Evolutionary conservation across 2,113 vertebrate genomes (phyloP).

Genomic region (Microtus pennsylvanicus): DNA sequence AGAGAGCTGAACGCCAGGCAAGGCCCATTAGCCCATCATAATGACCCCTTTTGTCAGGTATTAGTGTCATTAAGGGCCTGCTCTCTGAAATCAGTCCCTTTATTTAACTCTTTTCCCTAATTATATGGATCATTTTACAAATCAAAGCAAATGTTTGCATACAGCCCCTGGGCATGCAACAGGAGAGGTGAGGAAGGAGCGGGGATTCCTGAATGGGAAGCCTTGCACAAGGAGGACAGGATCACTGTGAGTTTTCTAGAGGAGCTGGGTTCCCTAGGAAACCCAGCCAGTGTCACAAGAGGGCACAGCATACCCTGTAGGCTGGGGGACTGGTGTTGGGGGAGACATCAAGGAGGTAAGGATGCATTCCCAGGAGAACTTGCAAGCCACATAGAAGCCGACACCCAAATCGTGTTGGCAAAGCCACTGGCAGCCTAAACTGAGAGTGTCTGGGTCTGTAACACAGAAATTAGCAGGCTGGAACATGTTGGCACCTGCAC

Average conservation of each 20-base stretch:
- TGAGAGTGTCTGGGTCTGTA: background rate
- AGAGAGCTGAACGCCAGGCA: constrained; percentile 85
- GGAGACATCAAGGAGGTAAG: background rate
- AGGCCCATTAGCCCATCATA: constrained; percentile 87
- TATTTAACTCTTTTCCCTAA: constrained; percentile 79
- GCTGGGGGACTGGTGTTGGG: background rate
- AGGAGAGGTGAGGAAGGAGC: constrained; percentile 23
- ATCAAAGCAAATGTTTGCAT: constrained; percentile 58
- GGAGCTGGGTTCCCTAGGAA: background rate
- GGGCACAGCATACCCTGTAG: fast-evolving
- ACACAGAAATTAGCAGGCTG: background rate
- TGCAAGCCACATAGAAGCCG: background rate
- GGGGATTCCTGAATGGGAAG: background rate
- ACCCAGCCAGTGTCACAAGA: background rate
- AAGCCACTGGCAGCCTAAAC: background rate
- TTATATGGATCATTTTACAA: constrained; percentile 75
- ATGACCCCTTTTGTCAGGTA: constrained; percentile 87
- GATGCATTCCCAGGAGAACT: background rate
- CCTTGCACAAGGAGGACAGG: background rate
- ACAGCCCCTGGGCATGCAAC: constrained; percentile 12
- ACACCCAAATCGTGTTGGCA: background rate
- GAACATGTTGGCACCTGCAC: background rate
- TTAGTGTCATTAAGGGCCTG: constrained; percentile 80
- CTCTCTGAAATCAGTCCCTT: constrained; percentile 82
- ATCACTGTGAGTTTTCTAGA: background rate